Evolutionary conservation across 2,797 vertebrate genomes (phyloP).

Genomic region (Sphenodon punctatus): DNA sequence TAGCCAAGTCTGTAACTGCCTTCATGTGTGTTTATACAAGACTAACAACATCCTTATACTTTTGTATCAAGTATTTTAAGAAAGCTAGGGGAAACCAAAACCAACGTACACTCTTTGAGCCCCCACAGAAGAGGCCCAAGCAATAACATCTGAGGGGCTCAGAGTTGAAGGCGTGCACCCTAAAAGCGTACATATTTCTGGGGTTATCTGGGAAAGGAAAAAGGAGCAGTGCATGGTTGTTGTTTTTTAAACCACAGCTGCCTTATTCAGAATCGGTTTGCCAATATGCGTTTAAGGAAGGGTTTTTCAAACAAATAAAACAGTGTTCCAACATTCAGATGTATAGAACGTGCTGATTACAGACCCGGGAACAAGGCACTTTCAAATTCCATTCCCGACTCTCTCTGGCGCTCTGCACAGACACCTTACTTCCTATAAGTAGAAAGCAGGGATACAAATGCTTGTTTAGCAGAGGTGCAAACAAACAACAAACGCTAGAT

Average conservation of each 20-base stretch:
- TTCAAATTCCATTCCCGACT: not conserved
- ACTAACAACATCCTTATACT: conserved; percentile 12
- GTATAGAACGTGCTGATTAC: not conserved
- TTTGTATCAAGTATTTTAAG: not conserved
- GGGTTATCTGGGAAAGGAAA: not conserved
- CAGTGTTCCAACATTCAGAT: not conserved
- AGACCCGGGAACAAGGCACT: not conserved
- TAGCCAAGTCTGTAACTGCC: conserved; percentile 12
- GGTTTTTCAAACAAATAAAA: not conserved
- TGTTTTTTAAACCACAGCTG: not conserved
- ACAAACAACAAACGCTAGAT: too few species aligned
- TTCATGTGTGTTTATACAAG: conserved; percentile 31
- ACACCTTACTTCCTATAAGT: too few species aligned
- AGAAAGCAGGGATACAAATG: too few species aligned
- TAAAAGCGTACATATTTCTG: not conserved
- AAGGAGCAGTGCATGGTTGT: not conserved
- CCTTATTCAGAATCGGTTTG: not conserved
- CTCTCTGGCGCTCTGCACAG: too few species aligned
- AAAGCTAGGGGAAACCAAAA: not conserved
- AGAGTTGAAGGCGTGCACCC: not conserved
- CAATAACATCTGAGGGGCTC: not conserved
- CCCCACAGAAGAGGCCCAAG: not conserved
- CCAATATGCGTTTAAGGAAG: not conserved
- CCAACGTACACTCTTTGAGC: not conserved
- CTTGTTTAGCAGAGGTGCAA: too few species aligned